phyloP scores from a whole-genome alignment of 2,113 vertebrate species.

The Odontophorus gujanensis region DNA sequence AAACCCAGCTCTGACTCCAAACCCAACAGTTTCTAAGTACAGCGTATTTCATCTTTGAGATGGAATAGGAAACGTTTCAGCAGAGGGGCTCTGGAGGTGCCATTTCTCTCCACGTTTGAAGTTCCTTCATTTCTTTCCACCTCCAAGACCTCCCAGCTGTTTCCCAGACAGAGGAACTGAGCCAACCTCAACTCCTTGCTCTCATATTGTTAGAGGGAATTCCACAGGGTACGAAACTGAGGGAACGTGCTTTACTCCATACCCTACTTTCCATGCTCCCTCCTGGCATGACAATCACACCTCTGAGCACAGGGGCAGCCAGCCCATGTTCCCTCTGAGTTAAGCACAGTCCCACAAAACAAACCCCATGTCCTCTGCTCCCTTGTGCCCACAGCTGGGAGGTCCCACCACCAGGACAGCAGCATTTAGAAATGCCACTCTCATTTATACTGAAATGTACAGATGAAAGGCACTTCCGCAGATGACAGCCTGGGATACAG shows the following conservation, averaged over 20 bases:
- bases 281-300: background rate
- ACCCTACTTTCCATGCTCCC: background rate
- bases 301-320: too few relatives aligned
- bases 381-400: too few relatives aligned
- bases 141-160: fast-evolving
- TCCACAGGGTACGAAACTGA: background rate
- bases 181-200: background rate
- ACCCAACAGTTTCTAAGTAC: background rate
- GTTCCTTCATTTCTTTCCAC: background rate
- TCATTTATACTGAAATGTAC: background rate
- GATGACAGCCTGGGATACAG: background rate
- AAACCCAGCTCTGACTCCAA: background rate
- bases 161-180: background rate
- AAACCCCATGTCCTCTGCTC: too few relatives aligned
- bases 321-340: too few relatives aligned
- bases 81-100: background rate
- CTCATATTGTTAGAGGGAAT: background rate
- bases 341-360: too few relatives aligned
- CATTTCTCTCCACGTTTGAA: background rate
- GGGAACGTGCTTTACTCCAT: background rate
- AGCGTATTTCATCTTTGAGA: background rate
- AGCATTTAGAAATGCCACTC: background rate
- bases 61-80: background rate
- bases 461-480: background rate
- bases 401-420: too few relatives aligned